Percentiles rank a stretch among this genome's conserved stretches.
phyloP scores from a whole-genome alignment of 1,140 invertebrate species.

The Sinella curviseta region DNA sequence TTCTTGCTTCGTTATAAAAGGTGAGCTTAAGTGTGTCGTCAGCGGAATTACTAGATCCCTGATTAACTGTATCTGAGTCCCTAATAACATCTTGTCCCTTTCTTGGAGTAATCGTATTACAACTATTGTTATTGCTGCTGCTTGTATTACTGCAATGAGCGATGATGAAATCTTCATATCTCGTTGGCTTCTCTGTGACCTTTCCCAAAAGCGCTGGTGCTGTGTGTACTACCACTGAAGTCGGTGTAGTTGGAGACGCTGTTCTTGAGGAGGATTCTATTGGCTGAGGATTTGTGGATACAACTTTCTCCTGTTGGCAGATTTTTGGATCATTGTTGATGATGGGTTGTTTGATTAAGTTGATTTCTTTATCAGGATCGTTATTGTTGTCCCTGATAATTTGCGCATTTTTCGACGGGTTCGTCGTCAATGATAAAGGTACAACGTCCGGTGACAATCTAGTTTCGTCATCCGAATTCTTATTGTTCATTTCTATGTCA shows the following conservation, averaged over 20 bases:
- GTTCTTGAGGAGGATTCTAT: background rate
- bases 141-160: background rate
- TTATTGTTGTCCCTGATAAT: no score
- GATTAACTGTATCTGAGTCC: background rate
- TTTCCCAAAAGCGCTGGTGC: background rate
- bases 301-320: background rate
- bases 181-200: background rate
- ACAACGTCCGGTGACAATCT: background rate
- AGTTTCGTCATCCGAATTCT: background rate
- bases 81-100: background rate
- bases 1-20: slow-evolving; percentile 1
- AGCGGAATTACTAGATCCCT: background rate
- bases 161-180: background rate
- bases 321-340: background rate
- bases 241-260: background rate
- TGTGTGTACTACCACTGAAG: background rate
- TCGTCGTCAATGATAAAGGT: background rate
- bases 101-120: no score
- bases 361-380: background rate
- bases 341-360: background rate
- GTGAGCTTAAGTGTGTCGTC: background rate
- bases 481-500: background rate
- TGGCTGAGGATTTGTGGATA: background rate
- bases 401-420: no score
- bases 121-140: background rate